phyloP scores from a whole-genome alignment of 2,888 invertebrate species.

The Ophioninae sp. region DNA sequence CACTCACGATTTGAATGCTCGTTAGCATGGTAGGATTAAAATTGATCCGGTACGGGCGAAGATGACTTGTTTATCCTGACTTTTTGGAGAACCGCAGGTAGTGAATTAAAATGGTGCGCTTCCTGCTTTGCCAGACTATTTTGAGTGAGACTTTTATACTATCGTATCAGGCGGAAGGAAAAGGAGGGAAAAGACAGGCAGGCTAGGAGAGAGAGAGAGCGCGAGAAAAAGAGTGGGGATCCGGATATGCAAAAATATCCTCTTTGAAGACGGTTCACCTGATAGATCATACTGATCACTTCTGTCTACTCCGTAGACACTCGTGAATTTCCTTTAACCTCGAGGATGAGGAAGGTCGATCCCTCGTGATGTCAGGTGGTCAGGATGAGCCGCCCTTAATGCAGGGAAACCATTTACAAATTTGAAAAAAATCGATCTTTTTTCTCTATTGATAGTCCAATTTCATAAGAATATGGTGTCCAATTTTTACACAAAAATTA shows the following conservation, averaged over 20 bases:
- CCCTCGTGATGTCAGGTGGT: background rate
- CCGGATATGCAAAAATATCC: conserved; percentile 28
- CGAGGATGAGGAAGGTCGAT: background rate
- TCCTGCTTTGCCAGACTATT: conserved; percentile 4
- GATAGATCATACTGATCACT: conserved; percentile 34
- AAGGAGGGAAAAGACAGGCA: background rate
- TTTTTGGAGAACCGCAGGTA: background rate
- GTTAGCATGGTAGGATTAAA: conserved; percentile 25
- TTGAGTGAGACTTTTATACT: conserved; percentile 38
- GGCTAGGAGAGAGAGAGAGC: background rate
- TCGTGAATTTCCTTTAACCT: background rate
- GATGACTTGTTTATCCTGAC: background rate
- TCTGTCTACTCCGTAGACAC: background rate
- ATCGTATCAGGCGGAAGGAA: background rate
- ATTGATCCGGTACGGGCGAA: background rate
- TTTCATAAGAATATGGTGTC: too few species aligned
- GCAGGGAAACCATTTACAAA: too few species aligned
- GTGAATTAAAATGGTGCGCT: background rate
- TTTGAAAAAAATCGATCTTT: too few species aligned
- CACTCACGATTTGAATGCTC: conserved; percentile 55
- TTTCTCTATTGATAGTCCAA: too few species aligned
- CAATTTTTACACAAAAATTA: too few species aligned
- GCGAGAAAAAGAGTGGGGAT: background rate
- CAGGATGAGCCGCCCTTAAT: background rate
- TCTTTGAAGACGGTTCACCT: conserved; percentile 20